Base-by-base conservation (phyloP, 2,888 invertebrate genomes). In the Amphiduros pacificus region DNA sequence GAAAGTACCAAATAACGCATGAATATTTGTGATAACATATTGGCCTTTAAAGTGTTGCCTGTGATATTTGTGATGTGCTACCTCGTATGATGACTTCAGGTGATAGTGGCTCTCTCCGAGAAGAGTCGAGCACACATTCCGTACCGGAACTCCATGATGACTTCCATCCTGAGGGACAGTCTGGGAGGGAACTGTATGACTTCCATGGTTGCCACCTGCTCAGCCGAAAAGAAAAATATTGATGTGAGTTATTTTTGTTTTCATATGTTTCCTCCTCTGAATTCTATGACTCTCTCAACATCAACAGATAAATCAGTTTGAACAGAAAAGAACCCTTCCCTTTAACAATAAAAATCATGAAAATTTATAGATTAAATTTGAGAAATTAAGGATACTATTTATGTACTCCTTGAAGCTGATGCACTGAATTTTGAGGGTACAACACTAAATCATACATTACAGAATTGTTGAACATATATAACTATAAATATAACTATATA, bases 161-260 rank as follows among this genome's bases (percentile, higher is more conserved):
- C 82, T 5, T 82, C 82, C 1, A 81, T 83, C 48, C 66, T 83
- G 61, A 65, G 82, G 54, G 82, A 83, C 73, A 82, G 82, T 68
- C 71, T 83, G 6, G 83, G 83, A 5, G 83, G 82, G 2, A 83
- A 83, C 73, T 83, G 82, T 66, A 81, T 83, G 82, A 83, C 83
- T 3, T 80, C 81, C 20, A 83, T 83, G 83, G 82, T 83, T 48
- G 83, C 82, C 32, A 83, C 81, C 9, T 77, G 79, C 63, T 79
- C 82, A n/a, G 68, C 77, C 41, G 82, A 83, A 48, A 77, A 73
- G 65, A 73, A 70, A 57, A 82, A 82, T 68, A 61, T 82, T 49
- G 81, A 81, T 68, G 81, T 82, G 66, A 71, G 76, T 69, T 9
- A 44, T 11, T n/a, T n/a, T n/a, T n/a, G n/a, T n/a, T n/a, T n/a